Conservation (phyloP, 2,888 invertebrate genomes). For the Mystacides longicornis region DNA sequence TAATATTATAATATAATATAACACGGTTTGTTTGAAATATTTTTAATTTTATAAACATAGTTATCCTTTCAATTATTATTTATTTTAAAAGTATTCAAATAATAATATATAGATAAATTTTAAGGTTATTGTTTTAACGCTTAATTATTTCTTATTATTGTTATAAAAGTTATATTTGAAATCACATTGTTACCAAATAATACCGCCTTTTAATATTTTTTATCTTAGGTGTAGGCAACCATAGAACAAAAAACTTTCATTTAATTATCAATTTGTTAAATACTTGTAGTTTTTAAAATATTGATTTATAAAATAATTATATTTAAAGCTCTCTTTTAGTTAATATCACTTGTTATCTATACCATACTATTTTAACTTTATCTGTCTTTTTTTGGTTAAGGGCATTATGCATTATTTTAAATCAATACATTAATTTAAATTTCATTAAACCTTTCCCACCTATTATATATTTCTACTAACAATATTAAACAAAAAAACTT, state of each 20-base stretch:
- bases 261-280: background rate
- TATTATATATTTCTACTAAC: too few species aligned
- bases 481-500: too few species aligned
- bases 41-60: too few species aligned
- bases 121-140: too few species aligned
- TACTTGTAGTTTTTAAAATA: background rate
- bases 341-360: constrained; percentile 9
- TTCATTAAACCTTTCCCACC: too few species aligned
- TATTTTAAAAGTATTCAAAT: too few species aligned
- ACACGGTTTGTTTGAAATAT: too few species aligned
- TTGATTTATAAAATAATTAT: background rate
- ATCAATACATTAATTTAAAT: too few species aligned
- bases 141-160: too few species aligned
- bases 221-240: background rate
- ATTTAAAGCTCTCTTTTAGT: constrained; percentile 24
- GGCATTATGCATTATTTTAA: constrained; percentile 27
- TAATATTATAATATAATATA: too few species aligned
- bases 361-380: constrained; percentile 16
- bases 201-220: constrained; percentile 22
- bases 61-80: too few species aligned
- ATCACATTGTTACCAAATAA: constrained; percentile 26
- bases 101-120: too few species aligned
- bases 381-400: constrained; percentile 19
- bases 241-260: background rate
- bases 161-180: constrained; percentile 23